Conservation (phyloP, 2,797 vertebrate species). For the Luscinia luscinia region DNA sequence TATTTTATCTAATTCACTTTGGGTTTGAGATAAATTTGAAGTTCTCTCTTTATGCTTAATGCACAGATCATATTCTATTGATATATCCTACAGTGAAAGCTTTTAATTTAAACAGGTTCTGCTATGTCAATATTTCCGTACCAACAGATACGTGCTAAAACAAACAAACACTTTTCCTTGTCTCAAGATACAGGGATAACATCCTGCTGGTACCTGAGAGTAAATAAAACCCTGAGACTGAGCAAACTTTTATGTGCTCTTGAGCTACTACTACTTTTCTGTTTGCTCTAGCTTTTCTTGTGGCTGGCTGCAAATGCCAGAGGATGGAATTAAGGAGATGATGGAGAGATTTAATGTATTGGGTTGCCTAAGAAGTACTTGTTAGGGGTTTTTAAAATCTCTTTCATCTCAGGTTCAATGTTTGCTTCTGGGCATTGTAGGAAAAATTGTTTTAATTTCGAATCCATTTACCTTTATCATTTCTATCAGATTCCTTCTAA, state of each 20-base stretch:
- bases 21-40: constrained; percentile 21
- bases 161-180: constrained; percentile 11
- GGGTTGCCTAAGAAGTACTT: neutral
- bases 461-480: neutral
- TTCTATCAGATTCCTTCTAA: neutral
- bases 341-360: neutral
- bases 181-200: neutral
- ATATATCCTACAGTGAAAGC: neutral
- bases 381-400: neutral
- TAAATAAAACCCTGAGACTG: constrained; percentile 15
- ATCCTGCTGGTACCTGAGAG: constrained; percentile 1
- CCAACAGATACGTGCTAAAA: constrained; percentile 41
- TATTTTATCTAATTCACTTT: constrained; percentile 26
- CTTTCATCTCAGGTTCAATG: neutral
- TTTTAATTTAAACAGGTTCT: constrained; percentile 55
- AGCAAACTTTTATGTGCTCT: neutral
- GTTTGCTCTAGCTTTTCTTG: constrained; percentile 25
- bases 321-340: constrained; percentile 8
- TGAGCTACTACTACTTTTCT: constrained; percentile 14
- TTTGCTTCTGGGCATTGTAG: neutral
- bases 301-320: neutral
- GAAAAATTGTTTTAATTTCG: neutral
- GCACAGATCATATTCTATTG: constrained; percentile 3
- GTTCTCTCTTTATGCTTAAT: constrained; percentile 44
- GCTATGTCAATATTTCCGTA: constrained; percentile 40